Evolutionary conservation across 2,888 invertebrate genomes (phyloP).

Genomic region (Drosophila cognata): DNA sequence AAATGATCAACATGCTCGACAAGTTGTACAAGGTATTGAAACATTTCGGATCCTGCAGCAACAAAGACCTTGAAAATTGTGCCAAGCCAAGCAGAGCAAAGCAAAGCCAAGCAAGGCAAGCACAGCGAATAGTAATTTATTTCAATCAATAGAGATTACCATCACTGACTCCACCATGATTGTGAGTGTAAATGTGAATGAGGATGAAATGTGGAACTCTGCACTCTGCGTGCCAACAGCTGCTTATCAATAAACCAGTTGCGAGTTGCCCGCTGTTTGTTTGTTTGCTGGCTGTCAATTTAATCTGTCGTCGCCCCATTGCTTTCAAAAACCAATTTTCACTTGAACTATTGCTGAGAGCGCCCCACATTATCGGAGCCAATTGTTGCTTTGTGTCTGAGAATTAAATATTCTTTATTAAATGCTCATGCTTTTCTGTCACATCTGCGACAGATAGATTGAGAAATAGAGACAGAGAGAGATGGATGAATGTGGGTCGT

Average conservation of each 20-base stretch:
- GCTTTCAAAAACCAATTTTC: constrained; percentile 68
- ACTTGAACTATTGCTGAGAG: constrained; percentile 37
- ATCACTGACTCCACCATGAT: constrained; percentile 51
- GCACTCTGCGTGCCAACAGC: constrained; percentile 25
- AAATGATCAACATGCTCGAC: constrained; percentile 20
- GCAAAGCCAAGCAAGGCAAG: constrained; percentile 25
- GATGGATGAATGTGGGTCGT: constrained; percentile 74
- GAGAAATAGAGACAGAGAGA: constrained; percentile 18
- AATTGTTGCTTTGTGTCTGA: constrained; percentile 50
- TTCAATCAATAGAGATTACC: constrained; percentile 66
- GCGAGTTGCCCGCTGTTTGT: constrained; percentile 51
- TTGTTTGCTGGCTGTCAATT: constrained; percentile 65
- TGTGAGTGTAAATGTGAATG: constrained; percentile 8
- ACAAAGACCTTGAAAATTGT: constrained; percentile 70
- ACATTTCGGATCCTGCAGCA: constrained; percentile 2
- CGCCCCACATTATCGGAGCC: constrained; percentile 39
- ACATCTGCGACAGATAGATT: constrained; percentile 23
- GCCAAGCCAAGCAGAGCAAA: constrained; percentile 40
- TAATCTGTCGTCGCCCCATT: constrained; percentile 64
- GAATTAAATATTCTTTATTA: constrained; percentile 72
- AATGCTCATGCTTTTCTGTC: constrained; percentile 53
- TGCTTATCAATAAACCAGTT: constrained; percentile 55
- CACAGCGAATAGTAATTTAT: constrained; percentile 49
- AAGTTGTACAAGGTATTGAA: constrained; percentile 1
- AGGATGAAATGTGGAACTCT: constrained; percentile 58